phyloP scores from a whole-genome alignment of 1,140 invertebrate genomes.

The Bombyx mandarina region DNA sequence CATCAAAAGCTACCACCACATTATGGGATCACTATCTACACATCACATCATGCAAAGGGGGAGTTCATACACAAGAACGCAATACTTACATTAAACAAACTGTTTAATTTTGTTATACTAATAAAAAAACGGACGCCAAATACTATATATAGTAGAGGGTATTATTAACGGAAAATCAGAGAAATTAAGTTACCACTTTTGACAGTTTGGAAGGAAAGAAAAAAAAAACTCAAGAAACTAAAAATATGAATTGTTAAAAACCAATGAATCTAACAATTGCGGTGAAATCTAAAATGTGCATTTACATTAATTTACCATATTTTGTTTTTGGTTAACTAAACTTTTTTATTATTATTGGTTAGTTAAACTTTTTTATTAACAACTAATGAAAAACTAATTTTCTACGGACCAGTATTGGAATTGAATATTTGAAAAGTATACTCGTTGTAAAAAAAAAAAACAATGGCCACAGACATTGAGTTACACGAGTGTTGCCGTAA shows the following conservation, averaged over 20 bases:
- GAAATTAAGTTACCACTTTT: constrained; percentile 68
- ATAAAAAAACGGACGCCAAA: constrained; percentile 9
- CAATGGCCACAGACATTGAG: no score
- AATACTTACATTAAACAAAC: constrained; percentile 64
- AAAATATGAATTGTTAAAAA: constrained; percentile 15
- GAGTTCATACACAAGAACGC: constrained; percentile 13
- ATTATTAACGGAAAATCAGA: constrained; percentile 34
- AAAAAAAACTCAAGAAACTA: constrained; percentile 21
- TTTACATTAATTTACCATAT: no score
- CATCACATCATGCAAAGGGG: not conserved
- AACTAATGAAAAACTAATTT: no score
- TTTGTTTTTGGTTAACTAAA: no score
- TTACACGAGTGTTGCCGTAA: no score
- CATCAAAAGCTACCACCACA: not conserved
- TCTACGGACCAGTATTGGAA: no score
- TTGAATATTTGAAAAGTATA: no score
- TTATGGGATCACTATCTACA: not conserved
- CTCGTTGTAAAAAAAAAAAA: no score
- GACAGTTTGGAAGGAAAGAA: constrained; percentile 12
- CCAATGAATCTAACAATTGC: constrained; percentile 3
- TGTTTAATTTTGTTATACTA: constrained; percentile 7
- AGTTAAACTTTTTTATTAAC: no score
- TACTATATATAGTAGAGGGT: constrained; percentile 2
- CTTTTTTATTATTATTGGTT: no score
- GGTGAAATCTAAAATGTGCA: not conserved